Evolutionary conservation across 2,113 vertebrate species (phyloP).

Genomic region (Thymallus thymallus): DNA sequence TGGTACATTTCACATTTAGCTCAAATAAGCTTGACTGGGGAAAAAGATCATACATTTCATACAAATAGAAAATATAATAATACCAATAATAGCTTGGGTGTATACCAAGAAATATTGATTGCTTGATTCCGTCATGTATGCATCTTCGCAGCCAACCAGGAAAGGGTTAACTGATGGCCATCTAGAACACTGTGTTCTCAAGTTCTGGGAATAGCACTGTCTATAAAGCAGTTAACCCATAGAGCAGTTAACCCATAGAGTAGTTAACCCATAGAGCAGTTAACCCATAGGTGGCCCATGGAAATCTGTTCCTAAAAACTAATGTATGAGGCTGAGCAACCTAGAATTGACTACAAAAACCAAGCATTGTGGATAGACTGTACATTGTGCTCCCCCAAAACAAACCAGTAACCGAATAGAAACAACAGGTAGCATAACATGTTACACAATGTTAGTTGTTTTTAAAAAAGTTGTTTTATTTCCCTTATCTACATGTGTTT

Average conservation of each 20-base stretch:
- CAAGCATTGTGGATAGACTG: too few species aligned
- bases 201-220: constrained; percentile 13
- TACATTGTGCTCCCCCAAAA: background rate
- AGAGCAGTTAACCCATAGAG: background rate
- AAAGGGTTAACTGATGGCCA: constrained; percentile 21
- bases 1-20: background rate
- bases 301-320: background rate
- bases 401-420: background rate
- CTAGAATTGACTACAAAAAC: background rate
- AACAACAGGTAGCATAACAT: background rate
- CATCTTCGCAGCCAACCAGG: background rate
- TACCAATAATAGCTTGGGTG: too few species aligned
- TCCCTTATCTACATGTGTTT: background rate
- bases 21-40: too few species aligned
- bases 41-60: too few species aligned
- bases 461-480: background rate
- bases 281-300: background rate
- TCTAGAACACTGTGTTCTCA: constrained; percentile 64
- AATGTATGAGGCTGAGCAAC: background rate
- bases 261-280: background rate
- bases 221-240: background rate
- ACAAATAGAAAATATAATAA: too few species aligned
- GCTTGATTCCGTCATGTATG: background rate
- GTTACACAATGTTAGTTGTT: too few species aligned
- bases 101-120: background rate